phyloP scores from a whole-genome alignment of 2,113 vertebrate species.

The Alexandromys fortis region DNA sequence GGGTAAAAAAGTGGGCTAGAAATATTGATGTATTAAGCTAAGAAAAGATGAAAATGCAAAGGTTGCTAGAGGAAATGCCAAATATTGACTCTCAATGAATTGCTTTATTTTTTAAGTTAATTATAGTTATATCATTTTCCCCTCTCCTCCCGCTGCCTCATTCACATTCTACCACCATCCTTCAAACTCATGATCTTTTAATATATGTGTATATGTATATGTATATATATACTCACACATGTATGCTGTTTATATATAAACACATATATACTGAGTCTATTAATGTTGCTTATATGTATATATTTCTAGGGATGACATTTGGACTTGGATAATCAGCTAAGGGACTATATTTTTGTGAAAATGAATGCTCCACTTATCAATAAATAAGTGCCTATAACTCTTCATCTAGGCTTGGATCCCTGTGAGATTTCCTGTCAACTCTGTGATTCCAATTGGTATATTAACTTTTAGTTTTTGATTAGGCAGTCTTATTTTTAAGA shows the following conservation, averaged over 20 bases:
- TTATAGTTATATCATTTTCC: not conserved
- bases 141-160: not conserved
- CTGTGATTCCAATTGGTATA: not conserved
- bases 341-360: not conserved
- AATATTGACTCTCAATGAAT: not conserved
- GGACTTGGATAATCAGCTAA: not conserved
- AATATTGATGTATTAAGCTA: not conserved
- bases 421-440: not conserved
- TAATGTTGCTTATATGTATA: not conserved
- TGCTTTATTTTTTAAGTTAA: not conserved
- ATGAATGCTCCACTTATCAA: not conserved
- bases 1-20: not conserved
- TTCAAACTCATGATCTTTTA: not conserved
- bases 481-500: not conserved
- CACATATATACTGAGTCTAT: too few species aligned
- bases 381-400: not conserved
- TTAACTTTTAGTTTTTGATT: not conserved
- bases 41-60: not conserved
- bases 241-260: too few species aligned
- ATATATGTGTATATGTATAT: not conserved
- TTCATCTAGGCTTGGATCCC: not conserved
- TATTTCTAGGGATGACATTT: not conserved
- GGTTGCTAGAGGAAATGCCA: not conserved
- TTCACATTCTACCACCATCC: not conserved
- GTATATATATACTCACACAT: too few species aligned